Evolutionary conservation across 2,888 invertebrate genomes (phyloP).

Genomic region (Glyphotaelius pellucidus): DNA sequence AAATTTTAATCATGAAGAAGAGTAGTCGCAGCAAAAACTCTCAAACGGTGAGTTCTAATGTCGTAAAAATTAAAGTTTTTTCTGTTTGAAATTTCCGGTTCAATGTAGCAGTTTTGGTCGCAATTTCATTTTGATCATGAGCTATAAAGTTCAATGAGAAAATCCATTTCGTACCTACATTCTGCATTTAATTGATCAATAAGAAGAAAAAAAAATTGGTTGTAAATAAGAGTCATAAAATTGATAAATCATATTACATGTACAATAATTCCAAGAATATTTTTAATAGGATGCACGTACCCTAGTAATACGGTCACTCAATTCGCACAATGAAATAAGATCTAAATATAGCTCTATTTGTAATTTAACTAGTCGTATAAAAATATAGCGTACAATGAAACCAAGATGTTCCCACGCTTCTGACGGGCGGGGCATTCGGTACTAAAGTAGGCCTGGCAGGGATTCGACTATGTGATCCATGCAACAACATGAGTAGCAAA

Average conservation of each 20-base stretch:
- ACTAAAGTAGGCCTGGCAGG: neutral
- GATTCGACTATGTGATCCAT: neutral
- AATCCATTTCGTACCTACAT: neutral
- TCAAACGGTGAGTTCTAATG: neutral
- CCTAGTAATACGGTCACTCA: neutral
- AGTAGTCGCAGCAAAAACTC: too few relatives aligned
- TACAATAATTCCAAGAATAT: neutral
- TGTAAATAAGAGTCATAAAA: neutral
- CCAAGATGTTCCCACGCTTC: conserved; percentile 40
- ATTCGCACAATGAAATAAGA: neutral
- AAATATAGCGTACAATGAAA: neutral
- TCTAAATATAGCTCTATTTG: conserved; percentile 7
- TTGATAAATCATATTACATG: neutral
- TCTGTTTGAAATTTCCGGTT: too few relatives aligned
- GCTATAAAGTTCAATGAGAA: neutral
- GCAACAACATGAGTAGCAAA: conserved; percentile 8
- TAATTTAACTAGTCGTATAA: neutral
- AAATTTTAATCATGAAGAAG: too few relatives aligned
- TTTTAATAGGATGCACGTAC: neutral
- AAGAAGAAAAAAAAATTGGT: neutral
- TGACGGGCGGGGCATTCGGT: conserved; percentile 11
- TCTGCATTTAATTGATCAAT: neutral
- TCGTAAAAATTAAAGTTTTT: neutral
- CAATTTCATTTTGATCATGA: neutral
- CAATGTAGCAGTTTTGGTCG: too few relatives aligned